phyloP scores from a whole-genome alignment of 2,888 invertebrate genomes.

The Agrochola macilenta region DNA sequence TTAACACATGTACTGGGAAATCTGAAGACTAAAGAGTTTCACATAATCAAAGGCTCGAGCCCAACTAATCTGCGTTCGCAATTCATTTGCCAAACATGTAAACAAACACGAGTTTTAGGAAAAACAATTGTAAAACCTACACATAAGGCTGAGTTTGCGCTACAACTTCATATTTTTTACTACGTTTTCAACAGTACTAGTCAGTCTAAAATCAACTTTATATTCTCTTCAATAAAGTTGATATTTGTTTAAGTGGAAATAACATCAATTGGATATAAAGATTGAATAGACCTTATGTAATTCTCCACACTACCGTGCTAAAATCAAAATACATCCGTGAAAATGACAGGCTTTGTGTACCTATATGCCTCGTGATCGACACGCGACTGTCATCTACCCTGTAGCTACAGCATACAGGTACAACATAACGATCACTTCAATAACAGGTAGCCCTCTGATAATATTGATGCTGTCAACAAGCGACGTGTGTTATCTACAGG shows the following conservation, averaged over 20 bases:
- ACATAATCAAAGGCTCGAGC: background rate
- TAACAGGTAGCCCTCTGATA: conserved; percentile 48
- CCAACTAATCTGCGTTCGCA: background rate
- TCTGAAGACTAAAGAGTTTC: too few species aligned
- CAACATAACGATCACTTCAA: conserved; percentile 29
- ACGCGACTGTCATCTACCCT: conserved; percentile 15
- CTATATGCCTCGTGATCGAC: conserved; percentile 1
- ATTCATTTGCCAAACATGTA: too few species aligned
- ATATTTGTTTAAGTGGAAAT: too few species aligned
- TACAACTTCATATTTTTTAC: too few species aligned
- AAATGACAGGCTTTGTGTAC: conserved; percentile 21
- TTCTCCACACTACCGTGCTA: background rate
- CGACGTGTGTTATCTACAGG: conserved; percentile 40
- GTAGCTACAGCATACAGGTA: background rate
- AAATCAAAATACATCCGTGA: conserved; percentile 26
- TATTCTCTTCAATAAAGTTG: too few species aligned
- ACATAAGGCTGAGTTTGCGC: too few species aligned
- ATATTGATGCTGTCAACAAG: conserved; percentile 53
- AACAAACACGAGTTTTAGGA: too few species aligned
- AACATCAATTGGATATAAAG: too few species aligned
- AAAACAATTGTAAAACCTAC: too few species aligned
- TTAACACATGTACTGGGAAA: too few species aligned
- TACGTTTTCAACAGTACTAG: too few species aligned
- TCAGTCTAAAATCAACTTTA: too few species aligned
- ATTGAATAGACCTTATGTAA: background rate